phyloP scores from a whole-genome alignment of 35 echinoderm and acorn worm species.

The Strongylocentrotus purpuratus region DNA sequence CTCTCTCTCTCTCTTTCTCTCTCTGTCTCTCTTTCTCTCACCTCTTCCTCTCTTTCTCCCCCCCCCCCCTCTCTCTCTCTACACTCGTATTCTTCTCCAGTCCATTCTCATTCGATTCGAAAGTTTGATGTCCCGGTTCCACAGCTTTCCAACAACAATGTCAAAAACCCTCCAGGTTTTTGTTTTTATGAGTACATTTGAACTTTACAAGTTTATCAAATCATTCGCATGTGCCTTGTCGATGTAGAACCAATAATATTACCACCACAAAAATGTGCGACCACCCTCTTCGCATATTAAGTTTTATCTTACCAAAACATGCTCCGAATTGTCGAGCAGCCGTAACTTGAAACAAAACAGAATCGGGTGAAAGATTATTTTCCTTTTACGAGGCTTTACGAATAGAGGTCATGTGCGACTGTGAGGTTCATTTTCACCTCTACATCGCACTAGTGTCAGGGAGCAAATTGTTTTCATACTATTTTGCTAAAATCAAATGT shows the following conservation, averaged over 20 bases:
- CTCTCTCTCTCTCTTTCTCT: not conserved
- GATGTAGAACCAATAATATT: not conserved
- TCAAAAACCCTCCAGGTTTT: not conserved
- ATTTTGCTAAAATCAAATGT: not conserved
- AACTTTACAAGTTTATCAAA: not conserved
- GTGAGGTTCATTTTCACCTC: not conserved
- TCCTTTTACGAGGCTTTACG: not conserved
- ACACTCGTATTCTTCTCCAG: not conserved
- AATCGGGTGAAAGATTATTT: not conserved
- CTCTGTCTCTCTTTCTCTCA: not conserved
- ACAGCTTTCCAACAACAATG: not conserved
- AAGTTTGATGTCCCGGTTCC: too few relatives aligned
- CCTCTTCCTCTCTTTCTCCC: not conserved
- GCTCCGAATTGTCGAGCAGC: not conserved
- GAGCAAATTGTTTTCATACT: not conserved
- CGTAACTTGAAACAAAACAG: not conserved
- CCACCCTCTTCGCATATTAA: not conserved
- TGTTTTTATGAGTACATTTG: not conserved
- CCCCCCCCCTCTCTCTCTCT: too few relatives aligned
- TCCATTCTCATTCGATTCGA: too few relatives aligned
- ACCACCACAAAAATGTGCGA: not conserved
- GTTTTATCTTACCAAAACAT: conserved; percentile 25
- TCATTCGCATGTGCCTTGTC: not conserved
- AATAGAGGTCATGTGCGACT: not conserved
- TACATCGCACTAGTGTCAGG: not conserved